Conservation (phyloP, 2,113 vertebrate genomes). For the Gobius niger region DNA sequence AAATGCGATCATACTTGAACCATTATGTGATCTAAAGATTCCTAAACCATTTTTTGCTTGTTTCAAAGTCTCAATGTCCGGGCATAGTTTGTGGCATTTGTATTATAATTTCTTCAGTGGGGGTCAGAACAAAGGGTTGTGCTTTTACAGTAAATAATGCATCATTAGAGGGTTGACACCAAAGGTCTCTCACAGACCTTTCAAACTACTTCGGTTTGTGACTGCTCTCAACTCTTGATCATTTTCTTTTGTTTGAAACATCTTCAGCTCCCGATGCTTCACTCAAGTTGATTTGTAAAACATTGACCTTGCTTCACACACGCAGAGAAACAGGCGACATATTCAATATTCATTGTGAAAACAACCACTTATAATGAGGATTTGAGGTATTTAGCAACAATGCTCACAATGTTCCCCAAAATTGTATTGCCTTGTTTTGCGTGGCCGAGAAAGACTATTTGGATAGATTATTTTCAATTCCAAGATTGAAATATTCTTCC, state of each 20-base stretch:
- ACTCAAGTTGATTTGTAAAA: background rate
- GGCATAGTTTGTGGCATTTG: background rate
- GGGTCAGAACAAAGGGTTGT: background rate
- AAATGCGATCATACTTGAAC: slow-evolving; percentile 22
- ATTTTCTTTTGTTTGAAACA: background rate
- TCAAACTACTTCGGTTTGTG: background rate
- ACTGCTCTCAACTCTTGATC: background rate
- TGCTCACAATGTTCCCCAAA: background rate
- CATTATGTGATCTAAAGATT: slow-evolving; percentile 19
- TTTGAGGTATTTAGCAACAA: no score
- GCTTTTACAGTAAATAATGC: background rate
- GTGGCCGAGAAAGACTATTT: no score
- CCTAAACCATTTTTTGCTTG: background rate
- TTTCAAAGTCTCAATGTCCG: background rate
- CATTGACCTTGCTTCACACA: background rate
- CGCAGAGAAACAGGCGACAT: background rate
- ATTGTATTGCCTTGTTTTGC: no score
- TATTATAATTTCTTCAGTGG: background rate
- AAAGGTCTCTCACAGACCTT: background rate
- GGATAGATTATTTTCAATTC: no score
- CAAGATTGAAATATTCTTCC: no score
- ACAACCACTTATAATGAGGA: background rate
- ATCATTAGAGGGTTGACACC: background rate
- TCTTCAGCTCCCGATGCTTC: background rate
- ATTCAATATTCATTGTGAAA: background rate